Conservation (phyloP, 2,113 vertebrate genomes). For the Misgurnus anguillicaudatus region DNA sequence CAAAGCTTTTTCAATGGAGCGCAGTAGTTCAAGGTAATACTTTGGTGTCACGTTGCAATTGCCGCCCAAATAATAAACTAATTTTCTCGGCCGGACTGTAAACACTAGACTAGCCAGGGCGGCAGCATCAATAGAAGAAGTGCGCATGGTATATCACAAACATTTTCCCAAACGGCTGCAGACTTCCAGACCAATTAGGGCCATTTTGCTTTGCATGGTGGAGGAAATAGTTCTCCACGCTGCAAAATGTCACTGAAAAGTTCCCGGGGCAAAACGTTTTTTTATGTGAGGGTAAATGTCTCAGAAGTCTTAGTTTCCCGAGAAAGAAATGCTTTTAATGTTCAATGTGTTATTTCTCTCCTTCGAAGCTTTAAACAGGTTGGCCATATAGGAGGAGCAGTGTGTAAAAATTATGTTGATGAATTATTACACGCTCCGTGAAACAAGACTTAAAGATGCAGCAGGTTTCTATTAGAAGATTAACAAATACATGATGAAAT, state of each 20-base stretch:
- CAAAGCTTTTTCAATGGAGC: conserved; percentile 69
- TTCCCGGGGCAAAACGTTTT: conserved; percentile 75
- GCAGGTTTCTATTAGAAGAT: background rate
- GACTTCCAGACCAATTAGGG: conserved; percentile 85
- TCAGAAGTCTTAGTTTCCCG: conserved; percentile 45
- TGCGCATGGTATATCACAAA: conserved; percentile 79
- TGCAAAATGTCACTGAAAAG: conserved; percentile 84
- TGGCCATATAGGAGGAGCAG: background rate
- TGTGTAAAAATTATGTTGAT: no score
- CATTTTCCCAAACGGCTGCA: conserved; percentile 80
- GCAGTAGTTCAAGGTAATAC: conserved; percentile 75
- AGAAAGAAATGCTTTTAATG: background rate
- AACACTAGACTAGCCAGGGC: conserved; percentile 78
- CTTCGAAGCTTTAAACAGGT: background rate
- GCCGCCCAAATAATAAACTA: conserved; percentile 79
- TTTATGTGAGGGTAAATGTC: conserved; percentile 56
- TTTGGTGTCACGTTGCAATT: conserved; percentile 78
- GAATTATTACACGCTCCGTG: background rate
- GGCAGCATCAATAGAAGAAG: conserved; percentile 73
- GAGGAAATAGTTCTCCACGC: conserved; percentile 88
- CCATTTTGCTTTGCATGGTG: conserved; percentile 79
- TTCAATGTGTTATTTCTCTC: background rate
- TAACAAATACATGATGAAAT: background rate
- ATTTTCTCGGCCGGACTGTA: conserved; percentile 80
- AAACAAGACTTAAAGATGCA: background rate